A percentile compares a stretch with the other conserved stretches of the same genome.
phyloP scores from a whole-genome alignment of 2,797 vertebrate species.

The Taenioides sp. region DNA sequence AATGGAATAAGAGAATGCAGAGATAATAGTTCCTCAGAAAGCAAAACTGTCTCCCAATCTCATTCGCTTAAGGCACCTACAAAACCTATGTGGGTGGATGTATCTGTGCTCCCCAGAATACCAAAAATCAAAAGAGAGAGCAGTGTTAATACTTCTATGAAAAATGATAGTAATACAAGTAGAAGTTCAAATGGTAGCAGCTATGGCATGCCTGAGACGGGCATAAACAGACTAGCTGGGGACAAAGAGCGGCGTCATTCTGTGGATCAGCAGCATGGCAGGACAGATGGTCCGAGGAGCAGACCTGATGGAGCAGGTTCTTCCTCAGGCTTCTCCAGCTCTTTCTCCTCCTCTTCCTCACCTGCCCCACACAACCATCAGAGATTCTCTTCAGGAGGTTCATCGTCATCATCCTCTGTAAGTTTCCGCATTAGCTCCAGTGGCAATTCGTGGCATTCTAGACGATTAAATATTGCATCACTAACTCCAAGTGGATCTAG shows the following conservation, averaged over 20 bases:
- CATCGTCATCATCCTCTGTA: conserved; percentile 70
- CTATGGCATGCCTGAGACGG: conserved; percentile 74
- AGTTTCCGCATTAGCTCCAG: conserved; percentile 93
- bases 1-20: conserved; percentile 30
- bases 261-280: conserved; percentile 68
- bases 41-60: conserved; percentile 34
- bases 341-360: conserved; percentile 65
- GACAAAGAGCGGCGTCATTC: conserved; percentile 76
- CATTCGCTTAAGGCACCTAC: conserved; percentile 62
- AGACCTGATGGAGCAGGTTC: conserved; percentile 46
- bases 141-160: conserved; percentile 25
- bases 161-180: conserved; percentile 27
- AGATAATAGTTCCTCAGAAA: conserved; percentile 43
- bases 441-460: conserved; percentile 82
- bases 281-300: conserved; percentile 57
- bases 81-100: conserved; percentile 82
- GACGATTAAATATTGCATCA: conserved; percentile 67
- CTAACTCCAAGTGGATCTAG: conserved; percentile 48
- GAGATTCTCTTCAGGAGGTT: conserved; percentile 48
- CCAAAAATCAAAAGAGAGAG: conserved; percentile 89
- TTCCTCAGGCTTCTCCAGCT: conserved; percentile 67
- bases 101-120: conserved; percentile 91
- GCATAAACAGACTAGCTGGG: conserved; percentile 85
- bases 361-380: conserved; percentile 42
- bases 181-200: conserved; percentile 60